These are phyloP conservation scores for Conger conger DNA, from an alignment of 2,113 vertebrate genomes.

Conservation along the genomic window DNA sequence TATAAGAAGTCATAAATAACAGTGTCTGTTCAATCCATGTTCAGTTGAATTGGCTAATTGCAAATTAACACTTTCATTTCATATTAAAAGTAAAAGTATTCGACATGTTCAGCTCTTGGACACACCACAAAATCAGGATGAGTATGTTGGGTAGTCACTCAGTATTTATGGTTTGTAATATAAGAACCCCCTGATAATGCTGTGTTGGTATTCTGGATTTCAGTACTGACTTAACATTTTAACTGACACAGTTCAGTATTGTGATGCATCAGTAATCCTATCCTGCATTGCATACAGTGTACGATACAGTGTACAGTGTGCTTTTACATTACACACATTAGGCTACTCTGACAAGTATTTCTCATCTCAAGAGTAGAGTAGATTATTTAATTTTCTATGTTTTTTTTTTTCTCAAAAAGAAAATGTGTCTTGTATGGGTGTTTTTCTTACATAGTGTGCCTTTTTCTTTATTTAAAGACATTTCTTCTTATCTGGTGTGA, in stretches of 20 bases:
- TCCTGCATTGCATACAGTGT: not conserved
- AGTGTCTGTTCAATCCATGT: not conserved
- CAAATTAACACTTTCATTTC: not conserved
- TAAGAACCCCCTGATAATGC: not conserved
- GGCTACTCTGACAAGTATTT: not conserved
- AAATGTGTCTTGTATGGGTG: no score
- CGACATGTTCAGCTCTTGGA: not conserved
- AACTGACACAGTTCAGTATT: constrained; percentile 41
- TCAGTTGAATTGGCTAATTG: not conserved
- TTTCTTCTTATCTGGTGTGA: not conserved
- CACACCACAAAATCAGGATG: not conserved
- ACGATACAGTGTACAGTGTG: not conserved
- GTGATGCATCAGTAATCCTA: not conserved
- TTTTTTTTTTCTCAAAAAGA: not conserved
- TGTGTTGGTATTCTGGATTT: not conserved
- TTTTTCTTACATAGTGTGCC: no score
- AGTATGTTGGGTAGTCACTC: not conserved
- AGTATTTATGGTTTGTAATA: not conserved
- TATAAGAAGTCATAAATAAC: not conserved
- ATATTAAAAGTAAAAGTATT: not conserved
- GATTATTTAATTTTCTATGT: not conserved
- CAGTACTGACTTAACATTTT: constrained; percentile 7
- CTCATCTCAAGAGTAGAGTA: not conserved
- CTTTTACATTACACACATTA: not conserved
- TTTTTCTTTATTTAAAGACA: not conserved